phyloP scores from a whole-genome alignment of 1,140 invertebrate genomes.

The Mamestra configurata region DNA sequence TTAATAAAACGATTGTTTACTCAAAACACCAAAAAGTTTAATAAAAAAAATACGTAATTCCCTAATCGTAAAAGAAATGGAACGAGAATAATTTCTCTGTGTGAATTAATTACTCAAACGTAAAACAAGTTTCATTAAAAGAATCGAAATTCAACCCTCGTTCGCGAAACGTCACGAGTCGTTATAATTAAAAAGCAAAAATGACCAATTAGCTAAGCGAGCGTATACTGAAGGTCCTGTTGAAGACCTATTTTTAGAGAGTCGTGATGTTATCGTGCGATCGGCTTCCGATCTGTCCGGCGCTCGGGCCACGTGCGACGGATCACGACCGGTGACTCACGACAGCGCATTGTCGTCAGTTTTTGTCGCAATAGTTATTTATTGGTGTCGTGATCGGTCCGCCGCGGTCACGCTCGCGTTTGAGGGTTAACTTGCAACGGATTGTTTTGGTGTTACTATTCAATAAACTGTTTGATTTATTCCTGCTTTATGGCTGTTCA shows the following conservation, averaged over 20 bases:
- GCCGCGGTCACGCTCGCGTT: conserved; percentile 49
- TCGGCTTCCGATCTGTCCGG: conserved; percentile 56
- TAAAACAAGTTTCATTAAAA: conserved; percentile 49
- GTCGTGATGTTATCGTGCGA: conserved; percentile 59
- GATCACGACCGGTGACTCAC: conserved; percentile 69
- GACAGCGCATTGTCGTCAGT: conserved; percentile 66
- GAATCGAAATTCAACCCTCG: conserved; percentile 44
- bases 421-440: conserved; percentile 43
- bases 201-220: conserved; percentile 42
- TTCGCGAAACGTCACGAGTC: conserved; percentile 43
- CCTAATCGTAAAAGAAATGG: conserved; percentile 42
- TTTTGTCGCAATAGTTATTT: conserved; percentile 60
- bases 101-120: conserved; percentile 47
- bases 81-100: conserved; percentile 34
- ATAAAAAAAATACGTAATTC: conserved; percentile 10
- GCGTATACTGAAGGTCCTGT: conserved; percentile 15
- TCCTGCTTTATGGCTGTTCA: conserved; percentile 23
- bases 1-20: conserved; percentile 24
- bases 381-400: conserved; percentile 52
- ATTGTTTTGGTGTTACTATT: conserved; percentile 48
- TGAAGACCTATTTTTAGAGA: conserved; percentile 13
- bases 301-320: conserved; percentile 68
- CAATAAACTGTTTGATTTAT: conserved; percentile 50
- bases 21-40: not conserved
- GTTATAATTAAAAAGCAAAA: conserved; percentile 52